These are phyloP conservation scores for Griposia aprilina DNA, from an alignment of 2,888 invertebrate species.

Conservation along the genomic window DNA sequence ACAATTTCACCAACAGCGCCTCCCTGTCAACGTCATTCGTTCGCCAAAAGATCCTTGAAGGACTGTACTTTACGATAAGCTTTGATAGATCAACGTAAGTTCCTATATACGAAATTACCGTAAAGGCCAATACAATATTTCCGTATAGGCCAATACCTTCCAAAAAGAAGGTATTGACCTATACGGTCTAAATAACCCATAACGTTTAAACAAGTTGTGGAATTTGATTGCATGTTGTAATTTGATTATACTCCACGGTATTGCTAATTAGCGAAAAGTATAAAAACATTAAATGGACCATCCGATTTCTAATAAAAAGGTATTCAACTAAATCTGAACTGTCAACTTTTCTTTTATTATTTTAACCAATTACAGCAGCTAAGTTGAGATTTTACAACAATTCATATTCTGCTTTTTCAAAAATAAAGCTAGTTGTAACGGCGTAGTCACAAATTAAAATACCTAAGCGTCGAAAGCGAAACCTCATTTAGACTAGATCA, in stretches of 20 bases:
- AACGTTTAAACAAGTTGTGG: neutral
- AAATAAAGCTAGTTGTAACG: slow-evolving; percentile 4
- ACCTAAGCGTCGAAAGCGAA: slow-evolving; percentile 23
- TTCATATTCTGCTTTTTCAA: neutral
- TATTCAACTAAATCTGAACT: neutral
- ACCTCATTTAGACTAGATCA: slow-evolving; percentile 36
- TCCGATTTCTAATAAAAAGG: neutral
- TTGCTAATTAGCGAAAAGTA: neutral
- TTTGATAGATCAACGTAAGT: neutral
- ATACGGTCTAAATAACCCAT: no score
- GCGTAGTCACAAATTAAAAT: slow-evolving; percentile 12
- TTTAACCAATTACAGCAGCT: neutral
- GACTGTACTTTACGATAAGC: neutral
- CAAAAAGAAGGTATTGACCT: neutral
- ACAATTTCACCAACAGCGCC: no score
- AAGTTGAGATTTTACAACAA: neutral
- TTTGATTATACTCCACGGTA: neutral
- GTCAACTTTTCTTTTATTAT: neutral
- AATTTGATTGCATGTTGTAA: neutral
- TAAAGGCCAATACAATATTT: no score
- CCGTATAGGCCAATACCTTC: no score
- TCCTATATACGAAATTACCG: no score
- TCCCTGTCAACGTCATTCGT: no score
- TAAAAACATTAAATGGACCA: neutral
- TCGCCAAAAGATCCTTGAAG: neutral